Evolutionary conservation across 2,888 invertebrate species (phyloP).

Genomic region (Xanthorhoe spadicearia): DNA sequence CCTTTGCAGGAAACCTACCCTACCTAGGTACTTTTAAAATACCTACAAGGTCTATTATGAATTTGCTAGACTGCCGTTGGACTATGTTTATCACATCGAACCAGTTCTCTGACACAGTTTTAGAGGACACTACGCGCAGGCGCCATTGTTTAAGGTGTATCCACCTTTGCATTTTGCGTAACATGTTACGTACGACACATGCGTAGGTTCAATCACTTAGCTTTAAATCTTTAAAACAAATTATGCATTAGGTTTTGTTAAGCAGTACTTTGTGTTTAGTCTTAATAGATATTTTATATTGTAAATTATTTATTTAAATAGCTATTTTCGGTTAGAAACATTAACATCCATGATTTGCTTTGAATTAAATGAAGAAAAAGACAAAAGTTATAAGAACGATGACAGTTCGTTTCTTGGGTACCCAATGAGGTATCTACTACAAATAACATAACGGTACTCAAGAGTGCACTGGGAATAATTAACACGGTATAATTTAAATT

Average conservation of each 20-base stretch:
- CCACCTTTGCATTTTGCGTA: slow-evolving; percentile 51
- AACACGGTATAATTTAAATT: slow-evolving; percentile 23
- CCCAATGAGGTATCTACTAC: slow-evolving; percentile 11
- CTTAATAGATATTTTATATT: neutral
- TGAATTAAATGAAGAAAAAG: neutral
- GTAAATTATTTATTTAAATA: neutral
- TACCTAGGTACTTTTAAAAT: slow-evolving; percentile 1
- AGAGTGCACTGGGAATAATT: slow-evolving; percentile 34
- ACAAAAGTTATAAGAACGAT: neutral
- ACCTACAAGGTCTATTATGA: slow-evolving; percentile 19
- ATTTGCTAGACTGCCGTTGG: slow-evolving; percentile 21
- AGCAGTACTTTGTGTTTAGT: neutral
- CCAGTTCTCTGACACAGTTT: slow-evolving; percentile 75
- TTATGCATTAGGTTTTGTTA: neutral
- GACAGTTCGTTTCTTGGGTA: slow-evolving; percentile 3
- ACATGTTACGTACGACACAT: slow-evolving; percentile 44
- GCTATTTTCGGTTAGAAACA: neutral
- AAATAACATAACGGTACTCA: slow-evolving; percentile 29
- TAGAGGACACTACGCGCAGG: slow-evolving; percentile 70
- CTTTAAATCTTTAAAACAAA: slow-evolving; percentile 15
- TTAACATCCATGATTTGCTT: neutral
- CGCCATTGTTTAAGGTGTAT: slow-evolving; percentile 62
- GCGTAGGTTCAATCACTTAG: slow-evolving; percentile 44
- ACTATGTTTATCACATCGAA: slow-evolving; percentile 49
- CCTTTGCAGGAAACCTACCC: too few species aligned